These are phyloP conservation scores for Phrixothrix hirtus DNA, from an alignment of 2,888 invertebrate species.

Conservation along the genomic window DNA sequence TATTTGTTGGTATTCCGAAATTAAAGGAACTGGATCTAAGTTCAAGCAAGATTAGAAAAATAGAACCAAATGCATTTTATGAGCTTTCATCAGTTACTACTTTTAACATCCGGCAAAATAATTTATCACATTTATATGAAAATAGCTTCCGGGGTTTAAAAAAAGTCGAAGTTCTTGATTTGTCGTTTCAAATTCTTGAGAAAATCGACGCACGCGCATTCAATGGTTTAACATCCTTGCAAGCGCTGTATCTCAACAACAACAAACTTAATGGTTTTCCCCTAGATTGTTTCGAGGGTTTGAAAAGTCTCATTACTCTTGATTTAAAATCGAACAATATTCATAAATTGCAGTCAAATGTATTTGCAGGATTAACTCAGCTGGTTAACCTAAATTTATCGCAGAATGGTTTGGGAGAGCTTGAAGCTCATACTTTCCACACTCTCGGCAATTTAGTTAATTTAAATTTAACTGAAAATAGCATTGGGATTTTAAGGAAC, in stretches of 20 bases:
- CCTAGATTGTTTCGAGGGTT: not conserved
- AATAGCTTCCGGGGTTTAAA: not conserved
- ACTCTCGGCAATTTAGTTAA: not conserved
- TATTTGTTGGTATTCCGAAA: slow-evolving; percentile 2
- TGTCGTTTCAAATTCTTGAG: not conserved
- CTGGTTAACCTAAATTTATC: not conserved
- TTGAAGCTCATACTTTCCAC: not conserved
- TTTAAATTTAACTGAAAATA: not conserved
- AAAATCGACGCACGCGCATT: not conserved
- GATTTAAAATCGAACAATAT: not conserved
- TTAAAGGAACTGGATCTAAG: slow-evolving; percentile 8
- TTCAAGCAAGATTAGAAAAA: not conserved
- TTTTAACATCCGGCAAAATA: not conserved
- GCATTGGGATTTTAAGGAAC: not conserved
- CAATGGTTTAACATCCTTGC: not conserved
- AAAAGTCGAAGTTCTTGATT: not conserved
- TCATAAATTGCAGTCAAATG: not conserved
- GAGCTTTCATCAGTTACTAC: not conserved
- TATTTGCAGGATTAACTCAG: not conserved
- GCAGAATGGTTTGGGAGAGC: not conserved
- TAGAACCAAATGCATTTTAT: not conserved
- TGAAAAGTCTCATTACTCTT: not conserved
- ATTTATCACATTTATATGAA: not conserved
- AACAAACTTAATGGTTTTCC: not conserved
- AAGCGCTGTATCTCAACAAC: not conserved